Conservation (phyloP, 2,113 vertebrate genomes). For the Pterophyllum scalare region DNA sequence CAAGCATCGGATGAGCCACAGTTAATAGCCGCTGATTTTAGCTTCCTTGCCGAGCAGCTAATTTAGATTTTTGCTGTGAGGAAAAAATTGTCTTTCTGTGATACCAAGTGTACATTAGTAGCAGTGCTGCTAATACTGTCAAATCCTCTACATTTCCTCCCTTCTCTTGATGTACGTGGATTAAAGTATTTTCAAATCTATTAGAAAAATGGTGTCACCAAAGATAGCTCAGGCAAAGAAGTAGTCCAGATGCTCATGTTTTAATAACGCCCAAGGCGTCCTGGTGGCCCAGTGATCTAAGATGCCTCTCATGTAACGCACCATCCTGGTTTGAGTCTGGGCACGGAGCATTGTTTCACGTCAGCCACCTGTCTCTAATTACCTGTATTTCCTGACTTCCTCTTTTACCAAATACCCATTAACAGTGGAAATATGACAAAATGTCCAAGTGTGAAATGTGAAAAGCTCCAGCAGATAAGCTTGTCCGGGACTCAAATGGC, state of each 20-base stretch:
- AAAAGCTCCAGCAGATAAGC: neutral
- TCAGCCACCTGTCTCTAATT: conserved; percentile 17
- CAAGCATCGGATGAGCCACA: neutral
- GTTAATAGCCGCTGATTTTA: conserved; percentile 13
- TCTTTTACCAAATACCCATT: neutral
- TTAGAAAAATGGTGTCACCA: conserved; percentile 58
- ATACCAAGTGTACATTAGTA: conserved; percentile 14
- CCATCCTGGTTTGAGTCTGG: conserved; percentile 19
- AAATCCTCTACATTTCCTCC: conserved; percentile 38
- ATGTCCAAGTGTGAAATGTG: neutral
- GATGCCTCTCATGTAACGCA: neutral
- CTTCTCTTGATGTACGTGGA: conserved; percentile 41
- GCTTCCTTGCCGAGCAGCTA: neutral
- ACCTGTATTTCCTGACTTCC: neutral
- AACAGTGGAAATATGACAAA: neutral
- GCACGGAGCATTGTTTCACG: conserved; percentile 16
- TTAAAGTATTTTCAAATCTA: conserved; percentile 53
- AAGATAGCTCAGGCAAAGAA: conserved; percentile 61
- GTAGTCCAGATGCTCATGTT: conserved; percentile 60
- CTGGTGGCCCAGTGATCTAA: conserved; percentile 36
- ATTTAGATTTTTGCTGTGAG: conserved; percentile 26
- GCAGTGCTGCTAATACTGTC: conserved; percentile 20
- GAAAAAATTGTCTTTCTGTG: conserved; percentile 13
- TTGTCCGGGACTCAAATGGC: neutral
- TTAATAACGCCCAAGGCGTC: conserved; percentile 43